Evolutionary conservation across 2,888 invertebrate species (phyloP), one percentile per base, ranked within the genome.

Genomic region (Hoplodrina ambigua): DNA sequence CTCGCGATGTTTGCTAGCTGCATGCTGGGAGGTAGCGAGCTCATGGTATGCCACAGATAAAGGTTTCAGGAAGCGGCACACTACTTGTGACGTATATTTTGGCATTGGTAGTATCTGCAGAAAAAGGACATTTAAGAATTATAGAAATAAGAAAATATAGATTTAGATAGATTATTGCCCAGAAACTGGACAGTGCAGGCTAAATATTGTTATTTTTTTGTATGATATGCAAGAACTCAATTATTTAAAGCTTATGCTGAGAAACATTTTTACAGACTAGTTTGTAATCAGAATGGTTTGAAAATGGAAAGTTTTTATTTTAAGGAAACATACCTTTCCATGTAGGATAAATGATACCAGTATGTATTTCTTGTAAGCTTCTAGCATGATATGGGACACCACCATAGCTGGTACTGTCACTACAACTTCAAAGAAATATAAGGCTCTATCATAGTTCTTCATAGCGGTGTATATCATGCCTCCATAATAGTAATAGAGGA

Each of bases 391-490:
- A 91, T 99, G 99, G 74, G 99, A 99, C 72, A 99, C 98, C 50
- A 98, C 98, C 96, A 98, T 97, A 44, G 99, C 98, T 4, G 99
- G 99, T n/a, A 99, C 99, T 37, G 99, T 99, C 71, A 99, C 97
- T 70, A 98, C 99, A 20, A 99, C 98, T 97, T 99, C 99, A 93
- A 98, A 99, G 94, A 99, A 99, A 93, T 99, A 99, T 75, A 99
- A 95, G 11, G 99, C 99, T 88, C 99, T 96, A 83, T 99, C 98
- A 90, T 98, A 98, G 89, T 99, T 98, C 92, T 99, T 99, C 86
- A 99, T 94, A 15, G 98, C 98, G 67, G 99, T 97, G 92, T 99
- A 99, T 83, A 99, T 98, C 98, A 99, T 99, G 63, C 99, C 99
- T 70, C 99, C 99, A 91, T 99, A 99, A 92, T 99, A 99, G 91